These are phyloP conservation scores for Aporophyla lueneburgensis DNA, from an alignment of 2,888 invertebrate species.

Conservation along the genomic window DNA sequence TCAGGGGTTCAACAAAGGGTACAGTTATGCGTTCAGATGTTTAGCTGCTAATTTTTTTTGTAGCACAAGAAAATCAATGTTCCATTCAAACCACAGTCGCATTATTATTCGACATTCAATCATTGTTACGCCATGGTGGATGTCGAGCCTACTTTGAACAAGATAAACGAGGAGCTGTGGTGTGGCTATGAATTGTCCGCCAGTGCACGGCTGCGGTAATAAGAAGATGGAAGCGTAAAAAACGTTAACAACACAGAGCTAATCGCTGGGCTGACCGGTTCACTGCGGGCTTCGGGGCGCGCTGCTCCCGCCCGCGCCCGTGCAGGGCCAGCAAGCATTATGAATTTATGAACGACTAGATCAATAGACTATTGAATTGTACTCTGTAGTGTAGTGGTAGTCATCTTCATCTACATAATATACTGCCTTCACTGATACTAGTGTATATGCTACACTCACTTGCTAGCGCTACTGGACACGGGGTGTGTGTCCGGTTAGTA, in stretches of 20 bases:
- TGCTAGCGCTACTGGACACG: too few species aligned
- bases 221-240: constrained; percentile 3
- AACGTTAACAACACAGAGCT: constrained; percentile 5
- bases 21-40: neutral
- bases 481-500: too few species aligned
- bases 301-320: neutral
- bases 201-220: neutral
- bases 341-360: too few species aligned
- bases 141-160: neutral
- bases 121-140: neutral
- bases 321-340: neutral
- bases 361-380: too few species aligned
- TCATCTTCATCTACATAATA: neutral
- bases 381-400: too few species aligned
- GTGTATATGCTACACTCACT: too few species aligned
- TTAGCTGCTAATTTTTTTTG: neutral
- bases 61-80: neutral
- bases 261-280: constrained; percentile 12
- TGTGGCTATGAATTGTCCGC: constrained; percentile 3
- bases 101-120: neutral
- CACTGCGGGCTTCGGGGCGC: neutral
- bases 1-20: neutral
- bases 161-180: constrained; percentile 2
- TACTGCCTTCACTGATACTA: neutral
- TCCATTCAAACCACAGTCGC: neutral